These are phyloP conservation scores for Belonocnema kinseyi DNA, from an alignment of 1,140 invertebrate species.

Conservation along the genomic window DNA sequence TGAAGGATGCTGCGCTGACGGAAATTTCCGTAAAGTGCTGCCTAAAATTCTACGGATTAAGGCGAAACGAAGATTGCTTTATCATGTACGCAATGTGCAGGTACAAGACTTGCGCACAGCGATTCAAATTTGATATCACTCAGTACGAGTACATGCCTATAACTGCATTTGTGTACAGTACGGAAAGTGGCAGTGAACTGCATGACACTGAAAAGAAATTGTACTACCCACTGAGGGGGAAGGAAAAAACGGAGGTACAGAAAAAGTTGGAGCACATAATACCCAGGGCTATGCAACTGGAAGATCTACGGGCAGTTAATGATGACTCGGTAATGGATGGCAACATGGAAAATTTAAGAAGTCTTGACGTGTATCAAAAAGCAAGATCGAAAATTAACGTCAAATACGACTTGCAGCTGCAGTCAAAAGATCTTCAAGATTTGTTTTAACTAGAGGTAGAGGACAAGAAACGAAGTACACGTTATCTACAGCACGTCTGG, in stretches of 20 bases:
- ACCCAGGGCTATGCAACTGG: background rate
- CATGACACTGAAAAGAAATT: too few species aligned
- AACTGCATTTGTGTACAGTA: too few species aligned
- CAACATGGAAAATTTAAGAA: background rate
- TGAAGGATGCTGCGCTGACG: too few species aligned
- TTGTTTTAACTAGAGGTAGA: background rate
- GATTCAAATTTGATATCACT: too few species aligned
- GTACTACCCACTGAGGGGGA: background rate
- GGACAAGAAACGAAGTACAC: background rate
- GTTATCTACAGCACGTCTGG: background rate
- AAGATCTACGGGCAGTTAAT: background rate
- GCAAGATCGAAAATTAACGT: background rate
- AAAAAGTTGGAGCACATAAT: background rate
- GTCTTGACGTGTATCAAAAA: background rate
- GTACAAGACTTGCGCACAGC: too few species aligned
- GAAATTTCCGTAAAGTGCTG: too few species aligned
- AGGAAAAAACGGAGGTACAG: background rate
- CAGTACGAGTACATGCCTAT: too few species aligned
- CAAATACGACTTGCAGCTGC: background rate
- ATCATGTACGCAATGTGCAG: too few species aligned
- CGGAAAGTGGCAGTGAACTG: too few species aligned
- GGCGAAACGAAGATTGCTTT: too few species aligned
- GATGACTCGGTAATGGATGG: background rate
- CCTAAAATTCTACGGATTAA: too few species aligned
- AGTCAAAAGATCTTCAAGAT: background rate